Evolutionary conservation across 2,888 invertebrate genomes (phyloP).

Genomic region (Malachius bipustulatus): DNA sequence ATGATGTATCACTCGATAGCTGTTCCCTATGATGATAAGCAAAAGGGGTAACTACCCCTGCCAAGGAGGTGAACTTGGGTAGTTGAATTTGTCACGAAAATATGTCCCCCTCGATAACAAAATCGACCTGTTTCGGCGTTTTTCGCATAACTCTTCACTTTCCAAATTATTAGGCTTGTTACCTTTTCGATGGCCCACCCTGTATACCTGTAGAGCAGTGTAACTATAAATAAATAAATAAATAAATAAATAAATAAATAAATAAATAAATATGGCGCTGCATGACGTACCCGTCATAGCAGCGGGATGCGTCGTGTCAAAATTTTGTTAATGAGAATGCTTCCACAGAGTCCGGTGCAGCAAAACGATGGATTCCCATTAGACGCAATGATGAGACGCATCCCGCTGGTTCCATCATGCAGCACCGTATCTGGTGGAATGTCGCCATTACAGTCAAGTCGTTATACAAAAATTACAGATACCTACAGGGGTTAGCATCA

Average conservation of each 20-base stretch:
- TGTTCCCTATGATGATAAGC: neutral
- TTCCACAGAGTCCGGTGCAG: too few species aligned
- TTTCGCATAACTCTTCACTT: neutral
- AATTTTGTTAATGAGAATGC: too few species aligned
- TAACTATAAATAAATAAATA: neutral
- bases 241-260: neutral
- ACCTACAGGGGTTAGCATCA: too few species aligned
- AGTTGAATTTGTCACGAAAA: neutral
- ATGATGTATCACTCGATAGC: neutral
- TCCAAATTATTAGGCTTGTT: neutral
- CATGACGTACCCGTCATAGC: too few species aligned
- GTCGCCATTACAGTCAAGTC: too few species aligned
- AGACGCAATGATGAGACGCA: too few species aligned
- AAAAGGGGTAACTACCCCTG: neutral
- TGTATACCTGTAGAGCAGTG: neutral
- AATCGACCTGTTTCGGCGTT: slow-evolving; percentile 3
- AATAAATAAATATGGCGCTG: neutral
- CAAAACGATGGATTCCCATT: too few species aligned
- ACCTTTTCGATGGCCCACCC: neutral
- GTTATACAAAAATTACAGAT: too few species aligned
- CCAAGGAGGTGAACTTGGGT: neutral
- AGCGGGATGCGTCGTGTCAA: too few species aligned
- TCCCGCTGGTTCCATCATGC: too few species aligned
- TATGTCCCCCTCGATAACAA: slow-evolving; percentile 2
- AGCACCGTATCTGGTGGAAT: too few species aligned